Percentiles rank a stretch among this genome's conserved stretches.
Evolutionary conservation across 2,797 vertebrate species (phyloP).

Genomic region (Coregonus sp.): DNA sequence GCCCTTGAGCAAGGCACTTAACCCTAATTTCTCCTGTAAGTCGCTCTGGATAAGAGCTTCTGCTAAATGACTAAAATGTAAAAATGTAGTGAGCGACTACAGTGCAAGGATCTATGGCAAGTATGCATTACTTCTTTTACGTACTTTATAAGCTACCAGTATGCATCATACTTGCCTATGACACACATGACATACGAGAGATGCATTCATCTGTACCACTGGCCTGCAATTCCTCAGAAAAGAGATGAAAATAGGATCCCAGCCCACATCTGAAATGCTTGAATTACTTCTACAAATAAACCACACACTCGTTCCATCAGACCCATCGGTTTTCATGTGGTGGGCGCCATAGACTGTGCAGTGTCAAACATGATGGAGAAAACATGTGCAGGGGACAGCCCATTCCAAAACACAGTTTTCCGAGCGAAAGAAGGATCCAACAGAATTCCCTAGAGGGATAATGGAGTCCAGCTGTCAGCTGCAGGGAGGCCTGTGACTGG

Average conservation of each 20-base stretch:
- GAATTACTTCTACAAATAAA: constrained; percentile 25
- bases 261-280: constrained; percentile 1
- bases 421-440: constrained; percentile 45
- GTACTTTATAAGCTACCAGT: background rate
- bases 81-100: background rate
- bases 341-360: background rate
- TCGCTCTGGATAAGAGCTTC: no score
- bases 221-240: background rate
- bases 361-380: constrained; percentile 44
- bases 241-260: constrained; percentile 1
- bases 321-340: constrained; percentile 10
- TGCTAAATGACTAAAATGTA: no score
- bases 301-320: constrained; percentile 1
- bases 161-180: background rate
- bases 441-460: constrained; percentile 59
- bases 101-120: background rate
- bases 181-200: background rate
- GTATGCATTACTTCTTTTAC: background rate
- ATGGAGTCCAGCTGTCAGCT: constrained; percentile 59
- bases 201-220: background rate
- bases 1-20: no score
- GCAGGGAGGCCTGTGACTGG: constrained; percentile 42
- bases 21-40: no score
- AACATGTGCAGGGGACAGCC: constrained; percentile 55
- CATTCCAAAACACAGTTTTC: constrained; percentile 51